Conservation (phyloP, 2,888 invertebrate genomes). For the Deilephila porcellus region DNA sequence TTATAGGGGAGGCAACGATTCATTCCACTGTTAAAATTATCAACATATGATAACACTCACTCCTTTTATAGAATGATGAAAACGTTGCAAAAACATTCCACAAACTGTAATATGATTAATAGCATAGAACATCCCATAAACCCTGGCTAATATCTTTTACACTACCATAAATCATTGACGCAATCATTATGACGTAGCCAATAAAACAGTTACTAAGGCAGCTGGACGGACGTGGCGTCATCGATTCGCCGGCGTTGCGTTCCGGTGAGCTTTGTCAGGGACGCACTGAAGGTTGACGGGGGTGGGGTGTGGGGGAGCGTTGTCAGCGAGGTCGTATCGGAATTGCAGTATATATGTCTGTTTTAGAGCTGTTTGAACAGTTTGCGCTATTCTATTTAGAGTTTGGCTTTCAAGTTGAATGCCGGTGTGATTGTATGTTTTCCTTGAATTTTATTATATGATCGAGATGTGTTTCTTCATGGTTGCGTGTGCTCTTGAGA, state of each 20-base stretch:
- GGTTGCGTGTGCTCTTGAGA: background rate
- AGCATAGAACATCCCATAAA: background rate
- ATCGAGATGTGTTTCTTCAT: background rate
- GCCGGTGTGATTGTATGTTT: background rate
- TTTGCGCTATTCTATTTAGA: background rate
- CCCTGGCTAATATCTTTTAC: background rate
- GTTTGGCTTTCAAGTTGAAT: background rate
- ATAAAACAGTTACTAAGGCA: background rate
- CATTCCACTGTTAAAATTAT: no score
- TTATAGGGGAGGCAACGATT: no score
- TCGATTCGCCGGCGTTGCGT: background rate
- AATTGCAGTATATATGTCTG: background rate
- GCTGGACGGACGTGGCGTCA: background rate
- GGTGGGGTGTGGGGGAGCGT: background rate
- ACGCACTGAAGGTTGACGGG: background rate
- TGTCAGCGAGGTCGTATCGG: background rate
- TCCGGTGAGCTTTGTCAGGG: conserved; percentile 7
- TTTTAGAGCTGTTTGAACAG: background rate
- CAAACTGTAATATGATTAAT: no score
- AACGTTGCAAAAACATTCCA: no score
- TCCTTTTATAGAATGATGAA: no score
- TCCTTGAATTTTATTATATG: background rate
- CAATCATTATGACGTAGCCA: background rate
- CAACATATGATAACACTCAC: no score
- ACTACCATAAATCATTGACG: background rate